Percentiles rank a stretch among this genome's conserved stretches.
phyloP scores from a whole-genome alignment of 2,797 vertebrate genomes.

The Tapera naevia region DNA sequence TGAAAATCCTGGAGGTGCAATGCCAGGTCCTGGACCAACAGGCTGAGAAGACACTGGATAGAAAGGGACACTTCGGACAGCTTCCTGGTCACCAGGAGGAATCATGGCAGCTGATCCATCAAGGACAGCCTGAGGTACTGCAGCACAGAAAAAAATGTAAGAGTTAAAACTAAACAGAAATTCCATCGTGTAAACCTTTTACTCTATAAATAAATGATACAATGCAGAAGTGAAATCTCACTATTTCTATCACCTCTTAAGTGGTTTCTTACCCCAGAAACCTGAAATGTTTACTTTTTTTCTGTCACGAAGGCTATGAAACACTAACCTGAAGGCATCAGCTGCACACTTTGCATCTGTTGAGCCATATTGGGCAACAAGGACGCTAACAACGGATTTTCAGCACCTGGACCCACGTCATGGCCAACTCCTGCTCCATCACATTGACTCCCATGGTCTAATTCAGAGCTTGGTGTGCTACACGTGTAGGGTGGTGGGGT shows the following conservation, averaged over 20 bases:
- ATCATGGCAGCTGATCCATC: constrained; percentile 75
- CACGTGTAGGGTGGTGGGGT: constrained; percentile 83
- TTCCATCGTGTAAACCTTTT: not conserved
- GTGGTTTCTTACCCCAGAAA: not conserved
- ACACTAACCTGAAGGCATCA: constrained; percentile 86
- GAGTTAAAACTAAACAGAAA: not conserved
- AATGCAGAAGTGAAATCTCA: not conserved
- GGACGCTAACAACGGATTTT: constrained; percentile 85
- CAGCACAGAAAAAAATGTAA: not conserved
- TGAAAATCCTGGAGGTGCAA: constrained; percentile 69
- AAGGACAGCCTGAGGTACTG: constrained; percentile 84
- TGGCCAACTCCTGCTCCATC: constrained; percentile 73
- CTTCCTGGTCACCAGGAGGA: constrained; percentile 24
- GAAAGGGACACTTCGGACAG: constrained; percentile 72
- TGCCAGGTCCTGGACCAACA: constrained; percentile 61
- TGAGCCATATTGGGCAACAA: constrained; percentile 78
- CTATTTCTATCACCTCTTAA: not conserved
- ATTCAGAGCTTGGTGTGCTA: constrained; percentile 87
- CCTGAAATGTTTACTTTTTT: not conserved
- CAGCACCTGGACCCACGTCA: constrained; percentile 71
- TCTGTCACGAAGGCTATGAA: not conserved
- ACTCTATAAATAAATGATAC: not conserved
- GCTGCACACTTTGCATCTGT: constrained; percentile 79
- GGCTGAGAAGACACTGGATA: constrained; percentile 75
- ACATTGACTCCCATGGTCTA: constrained; percentile 79